These are phyloP conservation scores for Sarotherodon lohbergeri DNA, from an alignment of 2,113 vertebrate species.

Conservation along the genomic window DNA sequence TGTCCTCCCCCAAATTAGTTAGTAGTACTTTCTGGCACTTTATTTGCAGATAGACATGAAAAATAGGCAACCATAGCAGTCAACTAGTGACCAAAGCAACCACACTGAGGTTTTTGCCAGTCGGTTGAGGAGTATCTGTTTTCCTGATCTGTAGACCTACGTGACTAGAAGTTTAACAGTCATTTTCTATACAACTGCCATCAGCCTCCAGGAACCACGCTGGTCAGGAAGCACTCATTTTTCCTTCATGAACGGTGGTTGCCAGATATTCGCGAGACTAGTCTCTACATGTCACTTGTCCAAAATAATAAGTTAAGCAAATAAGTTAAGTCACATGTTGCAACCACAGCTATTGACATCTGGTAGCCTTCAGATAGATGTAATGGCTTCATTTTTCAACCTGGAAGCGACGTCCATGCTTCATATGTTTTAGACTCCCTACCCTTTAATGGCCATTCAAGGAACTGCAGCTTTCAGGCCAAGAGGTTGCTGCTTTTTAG, in stretches of 20 bases:
- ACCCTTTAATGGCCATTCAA: neutral
- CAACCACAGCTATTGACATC: neutral
- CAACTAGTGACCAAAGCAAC: neutral
- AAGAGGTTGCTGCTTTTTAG: neutral
- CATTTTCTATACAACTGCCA: neutral
- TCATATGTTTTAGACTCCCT: neutral
- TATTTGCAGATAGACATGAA: neutral
- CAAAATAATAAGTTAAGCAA: neutral
- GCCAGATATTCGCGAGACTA: neutral
- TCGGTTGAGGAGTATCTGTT: neutral
- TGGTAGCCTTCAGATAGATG: neutral
- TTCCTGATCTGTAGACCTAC: neutral
- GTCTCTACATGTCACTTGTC: neutral
- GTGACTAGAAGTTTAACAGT: neutral
- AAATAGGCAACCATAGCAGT: neutral
- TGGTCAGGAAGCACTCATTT: neutral
- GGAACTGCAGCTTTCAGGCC: neutral
- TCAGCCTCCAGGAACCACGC: neutral
- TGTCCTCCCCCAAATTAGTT: neutral
- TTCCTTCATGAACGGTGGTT: neutral
- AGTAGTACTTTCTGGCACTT: neutral
- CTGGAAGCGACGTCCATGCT: neutral
- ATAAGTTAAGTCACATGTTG: neutral
- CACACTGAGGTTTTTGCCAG: neutral
- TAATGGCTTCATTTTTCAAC: neutral